Percentiles rank a stretch among this genome's conserved stretches.
These are phyloP conservation scores for Mimas tiliae DNA, from an alignment of 2,888 invertebrate genomes.

Conservation along the genomic window DNA sequence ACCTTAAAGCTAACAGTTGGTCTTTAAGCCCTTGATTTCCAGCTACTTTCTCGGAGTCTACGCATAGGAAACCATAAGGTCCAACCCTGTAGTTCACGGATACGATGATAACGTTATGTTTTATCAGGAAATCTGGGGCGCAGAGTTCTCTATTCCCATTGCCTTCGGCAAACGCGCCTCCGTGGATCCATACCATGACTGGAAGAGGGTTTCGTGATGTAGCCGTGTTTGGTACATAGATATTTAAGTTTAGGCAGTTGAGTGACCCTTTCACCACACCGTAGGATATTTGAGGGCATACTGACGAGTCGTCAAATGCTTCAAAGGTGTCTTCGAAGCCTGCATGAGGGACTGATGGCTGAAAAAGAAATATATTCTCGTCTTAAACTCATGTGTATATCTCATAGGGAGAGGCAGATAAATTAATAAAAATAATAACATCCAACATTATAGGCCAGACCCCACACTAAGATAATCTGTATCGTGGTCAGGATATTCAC, in stretches of 20 bases:
- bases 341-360: conserved; percentile 15
- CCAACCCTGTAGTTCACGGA: conserved; percentile 48
- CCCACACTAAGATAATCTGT: too few relatives aligned
- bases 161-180: conserved; percentile 48
- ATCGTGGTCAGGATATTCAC: too few relatives aligned
- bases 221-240: conserved; percentile 76
- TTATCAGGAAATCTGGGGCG: conserved; percentile 36
- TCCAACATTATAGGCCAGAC: too few relatives aligned
- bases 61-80: conserved; percentile 48
- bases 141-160: conserved; percentile 32
- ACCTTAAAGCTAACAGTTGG: conserved; percentile 42
- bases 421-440: too few relatives aligned
- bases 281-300: conserved; percentile 42
- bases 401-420: too few relatives aligned
- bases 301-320: conserved; percentile 14
- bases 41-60: conserved; percentile 41
- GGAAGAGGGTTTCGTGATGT: conserved; percentile 41
- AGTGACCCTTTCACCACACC: conserved; percentile 6
- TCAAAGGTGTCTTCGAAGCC: conserved; percentile 22
- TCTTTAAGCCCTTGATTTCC: conserved; percentile 53
- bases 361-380: not conserved
- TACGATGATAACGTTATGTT: conserved; percentile 44
- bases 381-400: too few relatives aligned
- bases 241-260: conserved; percentile 85
- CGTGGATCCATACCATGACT: conserved; percentile 53